Conservation (phyloP, 2,888 invertebrate genomes). For the Luffia ferchaultella region DNA sequence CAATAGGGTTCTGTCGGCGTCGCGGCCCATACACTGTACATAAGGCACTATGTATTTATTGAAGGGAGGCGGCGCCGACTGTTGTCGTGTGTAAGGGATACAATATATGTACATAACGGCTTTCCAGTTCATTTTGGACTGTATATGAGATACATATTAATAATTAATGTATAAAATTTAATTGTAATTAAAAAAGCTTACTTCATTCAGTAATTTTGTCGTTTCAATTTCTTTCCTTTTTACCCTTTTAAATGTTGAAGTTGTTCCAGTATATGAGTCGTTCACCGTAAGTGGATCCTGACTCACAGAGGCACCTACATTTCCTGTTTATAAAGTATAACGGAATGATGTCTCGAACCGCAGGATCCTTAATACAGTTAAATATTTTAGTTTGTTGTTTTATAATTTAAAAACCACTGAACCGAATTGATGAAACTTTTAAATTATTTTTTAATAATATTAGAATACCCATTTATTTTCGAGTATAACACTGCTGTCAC, state of each 20-base stretch:
- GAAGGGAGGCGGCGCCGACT: constrained; percentile 18
- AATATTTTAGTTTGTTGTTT: no score
- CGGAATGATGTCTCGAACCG: no score
- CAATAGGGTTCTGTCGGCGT: not conserved
- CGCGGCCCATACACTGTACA: constrained; percentile 42
- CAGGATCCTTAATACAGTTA: no score
- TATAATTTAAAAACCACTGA: no score
- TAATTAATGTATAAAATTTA: constrained; percentile 48
- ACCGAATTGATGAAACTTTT: no score
- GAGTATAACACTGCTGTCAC: no score
- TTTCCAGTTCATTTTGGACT: constrained; percentile 48
- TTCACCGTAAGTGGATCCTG: no score
- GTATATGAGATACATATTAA: constrained; percentile 31
- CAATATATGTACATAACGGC: constrained; percentile 26
- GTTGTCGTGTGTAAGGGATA: constrained; percentile 19
- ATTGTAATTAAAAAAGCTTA: constrained; percentile 59
- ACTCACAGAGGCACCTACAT: no score
- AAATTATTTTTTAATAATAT: no score
- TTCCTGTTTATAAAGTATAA: no score
- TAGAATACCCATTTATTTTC: no score
- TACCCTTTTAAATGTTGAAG: not conserved
- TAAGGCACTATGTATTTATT: constrained; percentile 40
- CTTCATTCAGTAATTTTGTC: constrained; percentile 40
- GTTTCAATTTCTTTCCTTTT: constrained; percentile 28
- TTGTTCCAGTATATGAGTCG: no score